These are phyloP conservation scores for Malurus melanocephalus DNA, from an alignment of 2,113 vertebrate genomes.

Conservation along the genomic window DNA sequence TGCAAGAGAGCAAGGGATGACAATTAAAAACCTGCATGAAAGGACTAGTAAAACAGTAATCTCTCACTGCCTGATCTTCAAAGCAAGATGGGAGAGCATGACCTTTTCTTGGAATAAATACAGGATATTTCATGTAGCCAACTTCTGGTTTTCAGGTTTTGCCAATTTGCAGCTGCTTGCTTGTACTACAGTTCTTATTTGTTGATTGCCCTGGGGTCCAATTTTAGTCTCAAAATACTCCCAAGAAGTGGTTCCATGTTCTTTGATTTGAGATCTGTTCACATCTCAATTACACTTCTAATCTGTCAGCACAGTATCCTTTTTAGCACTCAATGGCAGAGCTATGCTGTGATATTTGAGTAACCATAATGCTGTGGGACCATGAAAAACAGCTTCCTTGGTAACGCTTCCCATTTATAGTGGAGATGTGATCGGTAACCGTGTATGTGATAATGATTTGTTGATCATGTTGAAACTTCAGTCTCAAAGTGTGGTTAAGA, in stretches of 20 bases:
- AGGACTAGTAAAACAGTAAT: neutral
- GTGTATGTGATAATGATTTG: neutral
- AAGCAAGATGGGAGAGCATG: slow-evolving; percentile 29
- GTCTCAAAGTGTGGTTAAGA: neutral
- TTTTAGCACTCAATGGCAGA: neutral
- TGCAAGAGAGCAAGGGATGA: neutral
- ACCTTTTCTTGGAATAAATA: slow-evolving; percentile 31
- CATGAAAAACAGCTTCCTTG: neutral
- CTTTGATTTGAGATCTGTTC: slow-evolving; percentile 12
- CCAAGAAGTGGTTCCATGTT: neutral
- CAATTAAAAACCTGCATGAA: slow-evolving; percentile 10
- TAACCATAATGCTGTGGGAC: neutral
- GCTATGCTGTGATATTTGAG: neutral
- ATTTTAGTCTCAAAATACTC: neutral
- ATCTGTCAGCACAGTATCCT: neutral
- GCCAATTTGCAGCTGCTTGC: neutral
- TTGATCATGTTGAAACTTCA: neutral
- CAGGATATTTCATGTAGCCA: neutral
- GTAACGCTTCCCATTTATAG: neutral
- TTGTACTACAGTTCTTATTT: neutral
- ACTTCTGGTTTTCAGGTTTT: slow-evolving; percentile 4
- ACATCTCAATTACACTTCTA: neutral
- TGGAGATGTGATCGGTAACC: neutral
- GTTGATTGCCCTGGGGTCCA: slow-evolving; percentile 4
- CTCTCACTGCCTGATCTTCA: slow-evolving; percentile 18